These are phyloP conservation scores for Aquatica leii DNA, from an alignment of 2,888 invertebrate species.

Conservation along the genomic window DNA sequence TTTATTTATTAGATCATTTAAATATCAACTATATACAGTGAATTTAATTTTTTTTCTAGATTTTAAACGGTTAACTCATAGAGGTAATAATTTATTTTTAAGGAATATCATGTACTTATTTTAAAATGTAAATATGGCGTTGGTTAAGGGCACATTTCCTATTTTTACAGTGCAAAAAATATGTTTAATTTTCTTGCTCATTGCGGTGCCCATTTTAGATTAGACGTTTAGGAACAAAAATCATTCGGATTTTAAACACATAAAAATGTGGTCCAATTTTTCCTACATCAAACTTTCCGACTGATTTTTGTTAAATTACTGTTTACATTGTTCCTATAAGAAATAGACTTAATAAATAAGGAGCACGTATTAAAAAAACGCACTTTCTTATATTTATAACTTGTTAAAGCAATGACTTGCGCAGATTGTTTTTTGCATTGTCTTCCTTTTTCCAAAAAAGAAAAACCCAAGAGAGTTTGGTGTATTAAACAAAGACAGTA, in stretches of 20 bases:
- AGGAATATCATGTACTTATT: constrained; percentile 31
- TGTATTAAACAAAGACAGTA: constrained; percentile 29
- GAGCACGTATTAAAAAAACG: constrained; percentile 30
- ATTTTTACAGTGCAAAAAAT: constrained; percentile 46
- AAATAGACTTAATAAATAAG: constrained; percentile 37
- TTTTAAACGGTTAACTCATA: constrained; percentile 8
- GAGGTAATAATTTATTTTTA: constrained; percentile 30
- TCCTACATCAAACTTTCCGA: constrained; percentile 13
- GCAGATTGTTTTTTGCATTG: constrained; percentile 34
- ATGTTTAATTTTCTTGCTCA: constrained; percentile 25
- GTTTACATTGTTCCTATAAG: constrained; percentile 44
- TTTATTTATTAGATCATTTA: constrained; percentile 15
- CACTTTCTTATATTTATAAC: constrained; percentile 37
- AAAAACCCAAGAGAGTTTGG: constrained; percentile 29
- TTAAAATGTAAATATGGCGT: constrained; percentile 27
- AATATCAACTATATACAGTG: constrained; percentile 6
- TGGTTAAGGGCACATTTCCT: constrained; percentile 44
- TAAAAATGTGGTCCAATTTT: background rate
- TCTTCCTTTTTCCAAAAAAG: constrained; percentile 32
- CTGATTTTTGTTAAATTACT: constrained; percentile 34
- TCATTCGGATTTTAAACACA: constrained; percentile 19
- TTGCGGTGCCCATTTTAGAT: constrained; percentile 25
- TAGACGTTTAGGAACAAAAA: constrained; percentile 20
- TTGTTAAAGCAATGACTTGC: constrained; percentile 34
- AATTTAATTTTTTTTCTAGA: constrained; percentile 6